Conservation (phyloP, 2,797 vertebrate genomes). For the Remorina albescens region DNA sequence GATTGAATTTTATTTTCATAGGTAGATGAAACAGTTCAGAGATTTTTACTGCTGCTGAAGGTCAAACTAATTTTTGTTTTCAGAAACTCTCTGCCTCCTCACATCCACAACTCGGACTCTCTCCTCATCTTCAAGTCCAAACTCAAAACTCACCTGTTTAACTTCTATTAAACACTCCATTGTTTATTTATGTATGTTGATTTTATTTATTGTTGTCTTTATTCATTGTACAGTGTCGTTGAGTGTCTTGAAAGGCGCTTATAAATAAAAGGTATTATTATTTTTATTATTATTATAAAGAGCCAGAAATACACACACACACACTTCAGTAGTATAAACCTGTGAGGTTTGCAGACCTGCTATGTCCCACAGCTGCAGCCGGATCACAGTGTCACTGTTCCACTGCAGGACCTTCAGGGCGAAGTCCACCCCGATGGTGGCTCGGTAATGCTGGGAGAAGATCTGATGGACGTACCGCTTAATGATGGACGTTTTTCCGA, state of each 20-base stretch:
- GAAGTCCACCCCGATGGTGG: constrained; percentile 88
- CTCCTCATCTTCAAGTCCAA: no score
- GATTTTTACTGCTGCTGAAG: background rate
- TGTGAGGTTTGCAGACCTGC: constrained; percentile 76
- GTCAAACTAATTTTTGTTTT: constrained; percentile 34
- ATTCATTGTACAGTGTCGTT: no score
- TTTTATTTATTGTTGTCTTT: no score
- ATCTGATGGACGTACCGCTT: constrained; percentile 87
- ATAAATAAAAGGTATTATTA: no score
- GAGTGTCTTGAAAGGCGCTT: no score
- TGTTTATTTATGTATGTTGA: no score
- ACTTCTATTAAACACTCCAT: no score
- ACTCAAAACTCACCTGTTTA: no score
- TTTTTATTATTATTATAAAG: no score
- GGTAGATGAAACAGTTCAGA: background rate
- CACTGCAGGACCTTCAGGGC: constrained; percentile 86
- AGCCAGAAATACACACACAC: no score
- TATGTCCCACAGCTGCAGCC: constrained; percentile 88
- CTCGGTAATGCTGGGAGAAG: constrained; percentile 87
- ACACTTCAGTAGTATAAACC: background rate
- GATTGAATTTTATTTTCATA: background rate
- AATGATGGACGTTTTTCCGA: constrained; percentile 87
- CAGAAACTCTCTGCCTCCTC: no score
- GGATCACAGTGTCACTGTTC: constrained; percentile 82
- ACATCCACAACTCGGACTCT: no score